Evolutionary conservation across 2,888 invertebrate genomes (phyloP), one percentile per base, ranked within the genome.

Genomic region (Scaptomyza tumidula): DNA sequence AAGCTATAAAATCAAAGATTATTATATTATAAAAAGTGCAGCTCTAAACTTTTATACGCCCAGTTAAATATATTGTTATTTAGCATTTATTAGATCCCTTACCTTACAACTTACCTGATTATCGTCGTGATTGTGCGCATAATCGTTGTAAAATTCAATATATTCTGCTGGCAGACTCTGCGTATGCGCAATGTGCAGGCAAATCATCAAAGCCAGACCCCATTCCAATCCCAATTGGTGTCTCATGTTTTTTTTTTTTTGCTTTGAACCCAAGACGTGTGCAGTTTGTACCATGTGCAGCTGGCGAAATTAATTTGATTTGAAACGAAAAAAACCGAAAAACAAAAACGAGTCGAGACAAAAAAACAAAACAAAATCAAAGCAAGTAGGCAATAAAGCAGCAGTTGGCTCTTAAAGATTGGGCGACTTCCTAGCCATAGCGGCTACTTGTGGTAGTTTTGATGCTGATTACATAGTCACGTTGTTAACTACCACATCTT

Each of bases 401-500:
- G 41, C 56, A 54, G n/a, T 65, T 33, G 74, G 50, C 29, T 71
- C 55, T 66, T 13, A 35, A 9, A 56, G 52, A 50, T 60, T 66
- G 60, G 55, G 65, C 69, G 61, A 87, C 88, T 87, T 87, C 86
- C 88, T 81, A 69, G 86, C 75, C 81, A n/a, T 19, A 35, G 50
- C 29, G 48, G 69, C 50, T 60, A 55, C 62, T 52, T 37, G 50
- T 50, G 14, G 35, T 11, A 50, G 50, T 50, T 37, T 19, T 35
- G 72, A 68, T 63, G 70, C 70, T 86, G 83, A 88, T 86, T 89
- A 78, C 86, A 83, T 71, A 86, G 88, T 89, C 86, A 86, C 86
- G 89, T 86, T 89, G 83, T 78, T 88, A 88, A 88, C 86, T 83
- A 88, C 83, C 83, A 85, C 88, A 86, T 89, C 86, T 88, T 86